Base-by-base conservation (phyloP, 1,140 invertebrate species). In the Hylyphantes graminicola region DNA sequence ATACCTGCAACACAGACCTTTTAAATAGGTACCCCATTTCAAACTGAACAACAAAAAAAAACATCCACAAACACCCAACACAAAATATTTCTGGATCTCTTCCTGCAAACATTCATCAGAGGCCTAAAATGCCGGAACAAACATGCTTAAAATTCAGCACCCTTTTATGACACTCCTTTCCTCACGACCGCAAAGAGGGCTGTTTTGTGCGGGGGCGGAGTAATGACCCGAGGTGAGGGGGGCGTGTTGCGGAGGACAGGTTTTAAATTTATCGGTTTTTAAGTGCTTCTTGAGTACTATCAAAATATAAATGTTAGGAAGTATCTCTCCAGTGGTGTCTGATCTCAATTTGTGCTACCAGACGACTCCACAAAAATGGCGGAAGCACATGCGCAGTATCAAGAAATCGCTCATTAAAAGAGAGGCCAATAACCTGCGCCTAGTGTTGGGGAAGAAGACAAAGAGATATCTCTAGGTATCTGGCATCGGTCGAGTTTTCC, bases 141-240 rank as follows among this genome's bases (percentile, higher is more conserved):
- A 81, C 77, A 51, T 19, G 68, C 73, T 81, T 81, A 73, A 81
- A 81, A 81, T 81, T 81, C 79, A 81, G 79, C 79, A 81, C 79
- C 79, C 79, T 81, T 81, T 81, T 35, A 54, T 73, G 68, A 81
- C 79, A 54, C 68, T 17, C 63, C 70, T 75, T 54, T 63, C 73
- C 50, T 21, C 0, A 15, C 59, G 17, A 35, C 53, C 17, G 13
- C 68, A 51, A n/a, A 72, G 13, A 12, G 11, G 3, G 15, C 48
- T 15, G 15, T 21, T 53, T 51, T 70, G n/a, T n/a, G 67, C 48
- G 67, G 59, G 35, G 15, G 61, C 35, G 63, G 75, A 13, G 75
- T 78, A 78, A 78, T 78, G 75, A 53, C 17, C 55, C 79, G 68
- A 73, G 57, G 15, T 9, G 55, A 17, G 13, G 15, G 10, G 55